Evolutionary conservation across 1,140 invertebrate genomes (phyloP), one percentile per base, ranked within the genome.

Genomic region (Stegodyphus dumicola): DNA sequence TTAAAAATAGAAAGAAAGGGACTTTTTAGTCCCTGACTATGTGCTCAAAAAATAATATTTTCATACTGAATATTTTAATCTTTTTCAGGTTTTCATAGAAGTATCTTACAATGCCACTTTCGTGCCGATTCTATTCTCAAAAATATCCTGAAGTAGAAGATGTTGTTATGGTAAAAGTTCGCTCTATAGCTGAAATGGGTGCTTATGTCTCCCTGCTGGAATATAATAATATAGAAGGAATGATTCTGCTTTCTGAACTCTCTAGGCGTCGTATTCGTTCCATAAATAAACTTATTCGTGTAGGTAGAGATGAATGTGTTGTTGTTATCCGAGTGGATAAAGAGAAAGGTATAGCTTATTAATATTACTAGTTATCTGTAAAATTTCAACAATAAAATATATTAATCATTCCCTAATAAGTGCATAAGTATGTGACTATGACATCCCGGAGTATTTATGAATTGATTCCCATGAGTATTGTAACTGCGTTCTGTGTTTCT

Each of bases 291-390:
- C 93, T 99, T 77, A 99, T 99, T 90, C 93, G 98, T 88, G 97
- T 99, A 70, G 99, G 98, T 54, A 96, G 99, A 92, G 99, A 95
- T 85, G 99, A 99, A 92, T 98, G 98, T 84, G 98, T 99, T 54
- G 98, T 99, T 73, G 99, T 99, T 60, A 99, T 99, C 90, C 94
- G 99, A 92, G 99, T 99, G 9, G 98, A 99, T 90, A 98, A 99
- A 93, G 97, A 99, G 89, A 99, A 99, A 94, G 98, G 96, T 96
- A 91, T 88, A 84, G 75, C 67, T 18, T 54, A 17, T 65, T 53
- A 15, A 48, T 48, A 17, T 69, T 69, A 13, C 9, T 13, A 17
- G 9, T 33, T 33, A 33, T 33, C 3, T 1, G 1, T 33, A 1
- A 33, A 33, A 33, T 33, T 33, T 33, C 33, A 33, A 1, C 1